Percentiles rank a stretch among this genome's conserved stretches.
phyloP scores from a whole-genome alignment of 2,113 vertebrate genomes.

The Arenaria interpres region DNA sequence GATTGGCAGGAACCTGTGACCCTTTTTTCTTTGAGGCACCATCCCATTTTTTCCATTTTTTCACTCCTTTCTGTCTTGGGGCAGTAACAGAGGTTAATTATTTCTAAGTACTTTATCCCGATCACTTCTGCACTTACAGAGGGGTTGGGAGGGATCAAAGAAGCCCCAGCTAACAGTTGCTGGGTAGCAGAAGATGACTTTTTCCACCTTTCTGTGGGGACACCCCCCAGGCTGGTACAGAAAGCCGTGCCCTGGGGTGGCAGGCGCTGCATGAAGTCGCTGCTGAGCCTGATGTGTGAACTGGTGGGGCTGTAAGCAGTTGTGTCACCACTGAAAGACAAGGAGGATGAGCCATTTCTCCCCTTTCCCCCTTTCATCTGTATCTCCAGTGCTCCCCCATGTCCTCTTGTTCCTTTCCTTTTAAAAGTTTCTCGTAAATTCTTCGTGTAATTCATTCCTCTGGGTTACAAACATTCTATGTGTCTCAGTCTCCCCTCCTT shows the following conservation, averaged over 20 bases:
- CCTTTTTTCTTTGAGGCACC: background rate
- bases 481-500: background rate
- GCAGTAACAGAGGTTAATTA: background rate
- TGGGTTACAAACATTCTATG: background rate
- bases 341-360: background rate
- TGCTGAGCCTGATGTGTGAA: background rate
- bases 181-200: background rate
- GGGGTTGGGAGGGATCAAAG: background rate
- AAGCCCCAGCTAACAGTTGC: background rate
- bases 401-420: background rate
- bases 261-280: background rate
- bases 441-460: background rate
- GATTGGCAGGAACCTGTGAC: background rate
- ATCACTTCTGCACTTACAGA: background rate
- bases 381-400: background rate
- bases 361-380: background rate
- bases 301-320: conserved; percentile 18
- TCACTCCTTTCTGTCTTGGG: background rate
- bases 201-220: background rate
- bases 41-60: background rate
- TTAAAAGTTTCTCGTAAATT: background rate
- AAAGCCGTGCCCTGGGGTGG: background rate
- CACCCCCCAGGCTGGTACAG: background rate
- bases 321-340: conserved; percentile 47
- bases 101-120: background rate